These are phyloP conservation scores for Orthosia cruda DNA, from an alignment of 2,888 invertebrate species.

Conservation along the genomic window DNA sequence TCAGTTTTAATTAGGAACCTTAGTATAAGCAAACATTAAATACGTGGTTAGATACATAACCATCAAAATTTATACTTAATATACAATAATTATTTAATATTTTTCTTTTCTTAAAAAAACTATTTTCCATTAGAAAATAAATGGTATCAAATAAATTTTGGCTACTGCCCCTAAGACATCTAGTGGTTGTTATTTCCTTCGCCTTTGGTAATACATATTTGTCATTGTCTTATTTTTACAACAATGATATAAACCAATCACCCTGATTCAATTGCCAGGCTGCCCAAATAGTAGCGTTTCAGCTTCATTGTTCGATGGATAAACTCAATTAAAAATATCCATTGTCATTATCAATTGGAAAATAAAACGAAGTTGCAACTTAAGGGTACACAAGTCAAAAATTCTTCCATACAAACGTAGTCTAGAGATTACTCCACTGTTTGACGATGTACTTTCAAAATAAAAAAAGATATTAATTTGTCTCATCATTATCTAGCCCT, in stretches of 20 bases:
- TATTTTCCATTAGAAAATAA: too few relatives aligned
- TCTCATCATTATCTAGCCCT: too few relatives aligned
- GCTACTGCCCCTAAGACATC: background rate
- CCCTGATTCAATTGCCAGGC: slow-evolving; percentile 13
- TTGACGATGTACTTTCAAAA: too few relatives aligned
- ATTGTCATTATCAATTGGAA: slow-evolving; percentile 16
- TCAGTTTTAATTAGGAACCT: background rate
- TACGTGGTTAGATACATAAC: background rate
- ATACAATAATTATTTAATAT: too few relatives aligned
- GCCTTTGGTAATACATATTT: background rate
- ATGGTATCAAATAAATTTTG: too few relatives aligned
- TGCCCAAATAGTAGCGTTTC: slow-evolving; percentile 14
- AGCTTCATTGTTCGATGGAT: slow-evolving; percentile 31
- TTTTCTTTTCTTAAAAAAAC: too few relatives aligned
- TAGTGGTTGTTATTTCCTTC: background rate
- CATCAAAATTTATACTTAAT: too few relatives aligned
- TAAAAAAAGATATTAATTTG: too few relatives aligned
- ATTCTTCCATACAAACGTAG: too few relatives aligned
- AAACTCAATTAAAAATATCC: slow-evolving; percentile 14
- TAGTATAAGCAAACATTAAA: background rate
- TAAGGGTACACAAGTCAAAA: too few relatives aligned
- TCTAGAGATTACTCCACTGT: too few relatives aligned
- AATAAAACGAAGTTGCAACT: background rate
- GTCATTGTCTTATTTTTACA: background rate
- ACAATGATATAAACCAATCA: slow-evolving; percentile 17